Percentiles rank a stretch among this genome's conserved stretches.
These are phyloP conservation scores for Anas flavirostris DNA, from an alignment of 2,797 vertebrate genomes.

Conservation along the genomic window DNA sequence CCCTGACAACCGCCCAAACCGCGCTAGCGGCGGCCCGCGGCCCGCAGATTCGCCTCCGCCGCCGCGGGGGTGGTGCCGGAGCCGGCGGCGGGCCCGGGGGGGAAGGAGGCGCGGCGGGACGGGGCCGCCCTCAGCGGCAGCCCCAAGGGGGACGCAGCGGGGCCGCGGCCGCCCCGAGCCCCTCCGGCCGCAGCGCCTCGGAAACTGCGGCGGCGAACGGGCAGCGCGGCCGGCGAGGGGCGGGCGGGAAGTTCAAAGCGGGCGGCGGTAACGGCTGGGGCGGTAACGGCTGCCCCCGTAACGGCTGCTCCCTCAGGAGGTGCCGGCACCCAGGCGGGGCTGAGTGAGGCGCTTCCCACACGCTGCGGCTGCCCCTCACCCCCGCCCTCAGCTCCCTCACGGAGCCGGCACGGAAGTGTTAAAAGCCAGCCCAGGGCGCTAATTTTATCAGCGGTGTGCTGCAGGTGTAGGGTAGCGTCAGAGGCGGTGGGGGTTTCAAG, in stretches of 20 bases:
- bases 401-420: rapidly evolving
- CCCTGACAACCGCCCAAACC: conserved; percentile 82
- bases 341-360: too few relatives aligned
- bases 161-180: rapidly evolving
- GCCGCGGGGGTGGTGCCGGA: neutral
- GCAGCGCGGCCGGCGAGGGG: neutral
- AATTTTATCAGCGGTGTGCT: rapidly evolving
- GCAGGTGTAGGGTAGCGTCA: rapidly evolving
- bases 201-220: conserved; percentile 14
- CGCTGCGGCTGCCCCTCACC: rapidly evolving
- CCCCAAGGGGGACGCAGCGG: rapidly evolving
- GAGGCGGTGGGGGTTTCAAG: too few relatives aligned
- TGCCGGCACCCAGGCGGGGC: too few relatives aligned
- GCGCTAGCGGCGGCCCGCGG: neutral
- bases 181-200: neutral
- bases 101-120: too few relatives aligned
- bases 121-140: neutral
- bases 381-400: too few relatives aligned
- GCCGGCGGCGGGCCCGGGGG: rapidly evolving
- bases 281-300: too few relatives aligned
- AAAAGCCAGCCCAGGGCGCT: too few relatives aligned
- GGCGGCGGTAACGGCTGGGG: neutral
- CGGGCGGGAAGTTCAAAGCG: conserved; percentile 25
- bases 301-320: too few relatives aligned
- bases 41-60: neutral